These are phyloP conservation scores for Chromobotia macracanthus DNA, from an alignment of 2,797 vertebrate species.

Conservation along the genomic window DNA sequence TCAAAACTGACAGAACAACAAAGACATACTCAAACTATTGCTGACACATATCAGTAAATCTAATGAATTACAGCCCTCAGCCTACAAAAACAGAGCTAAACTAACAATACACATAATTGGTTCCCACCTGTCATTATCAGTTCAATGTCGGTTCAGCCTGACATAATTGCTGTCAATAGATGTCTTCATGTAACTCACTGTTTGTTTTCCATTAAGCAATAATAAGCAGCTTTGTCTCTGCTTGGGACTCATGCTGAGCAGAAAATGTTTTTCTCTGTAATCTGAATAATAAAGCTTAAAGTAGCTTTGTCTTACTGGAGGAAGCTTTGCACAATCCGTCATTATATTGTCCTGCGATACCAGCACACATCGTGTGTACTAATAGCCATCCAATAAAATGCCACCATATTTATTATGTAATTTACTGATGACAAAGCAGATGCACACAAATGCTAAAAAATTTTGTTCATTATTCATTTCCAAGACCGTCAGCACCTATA, in stretches of 20 bases:
- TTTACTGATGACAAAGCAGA: background rate
- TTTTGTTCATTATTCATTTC: background rate
- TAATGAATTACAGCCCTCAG: background rate
- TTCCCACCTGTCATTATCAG: background rate
- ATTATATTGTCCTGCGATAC: slow-evolving; percentile 37
- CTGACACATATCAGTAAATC: background rate
- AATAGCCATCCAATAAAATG: background rate
- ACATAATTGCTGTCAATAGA: slow-evolving; percentile 4
- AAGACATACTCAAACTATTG: background rate
- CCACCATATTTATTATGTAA: background rate
- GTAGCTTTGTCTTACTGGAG: slow-evolving; percentile 28
- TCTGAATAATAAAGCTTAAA: slow-evolving; percentile 48
- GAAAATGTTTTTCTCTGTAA: slow-evolving; percentile 31
- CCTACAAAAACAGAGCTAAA: background rate
- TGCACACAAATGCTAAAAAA: background rate
- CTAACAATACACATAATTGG: slow-evolving; percentile 6
- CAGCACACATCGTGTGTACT: background rate
- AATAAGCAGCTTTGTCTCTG: slow-evolving; percentile 48
- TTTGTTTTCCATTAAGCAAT: slow-evolving; percentile 41
- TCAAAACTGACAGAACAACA: slow-evolving; percentile 1
- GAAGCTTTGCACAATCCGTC: slow-evolving; percentile 34
- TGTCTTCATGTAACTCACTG: slow-evolving; percentile 12
- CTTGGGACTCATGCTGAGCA: slow-evolving; percentile 20
- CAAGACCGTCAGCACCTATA: background rate
- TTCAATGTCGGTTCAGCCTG: background rate